Evolutionary conservation across 2,113 vertebrate genomes (phyloP), one percentile per base, ranked within the genome.

Genomic region (Nothobranchius furzeri): DNA sequence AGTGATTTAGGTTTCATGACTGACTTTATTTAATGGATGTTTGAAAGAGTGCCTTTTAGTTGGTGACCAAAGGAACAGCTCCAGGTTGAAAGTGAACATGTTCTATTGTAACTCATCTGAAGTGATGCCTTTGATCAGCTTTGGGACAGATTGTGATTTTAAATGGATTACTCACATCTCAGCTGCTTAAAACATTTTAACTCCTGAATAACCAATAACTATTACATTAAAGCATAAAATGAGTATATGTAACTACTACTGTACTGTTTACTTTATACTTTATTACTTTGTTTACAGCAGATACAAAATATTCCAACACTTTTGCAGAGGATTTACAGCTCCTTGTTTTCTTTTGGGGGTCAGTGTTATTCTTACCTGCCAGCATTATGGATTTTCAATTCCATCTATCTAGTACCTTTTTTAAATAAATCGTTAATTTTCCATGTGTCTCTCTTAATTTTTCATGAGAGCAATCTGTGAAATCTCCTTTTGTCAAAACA

Each of bases 231-330:
- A 73, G 66, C 70, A 78, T 91, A 88, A 78, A 83, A 58, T 4
- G 73, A 87, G 79, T 77, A 84, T 78, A 89, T 84, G 82, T 84
- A 82, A 84, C 72, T 89, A 89, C 90, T 92, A 92, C 92, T 92
- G 92, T 90, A 89, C 79, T 88, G 88, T 87, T 89, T 30, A 30
- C 30, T 30, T 30, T 89, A 85, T 68, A 70, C 60, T 67, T 67
- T 47, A 67, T 78, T 84, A 80, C 85, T 87, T 83, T 86, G 80
- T 89, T 88, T 87, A 85, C 78, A 75, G 64, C 76, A 51, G 60
- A 54, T 52, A 43, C 68, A 73, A 76, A 70, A 53, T 30, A 30
- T 4, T 30, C 30, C 30, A 30, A 30, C 30, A 30, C 49, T 36
- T 76, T 25, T 45, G 58, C 57, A 60, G 70, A 59, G 63, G 4